A percentile compares a stretch with the other conserved stretches of the same genome.
Conservation (phyloP, 2,797 vertebrate species). For the Sebastes trivittatus region DNA sequence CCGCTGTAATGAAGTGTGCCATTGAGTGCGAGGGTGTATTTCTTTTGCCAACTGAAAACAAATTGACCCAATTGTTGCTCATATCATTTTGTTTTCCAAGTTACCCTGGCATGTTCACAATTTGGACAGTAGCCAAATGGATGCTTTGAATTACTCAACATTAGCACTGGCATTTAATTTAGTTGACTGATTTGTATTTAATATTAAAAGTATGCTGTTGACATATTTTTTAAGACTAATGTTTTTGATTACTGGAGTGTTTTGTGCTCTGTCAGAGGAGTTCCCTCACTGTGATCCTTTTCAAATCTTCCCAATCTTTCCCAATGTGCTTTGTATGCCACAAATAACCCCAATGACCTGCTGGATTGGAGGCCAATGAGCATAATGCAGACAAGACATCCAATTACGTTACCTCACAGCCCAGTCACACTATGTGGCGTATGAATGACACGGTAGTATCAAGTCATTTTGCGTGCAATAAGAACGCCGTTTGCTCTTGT, state of each 20-base stretch:
- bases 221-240: not conserved
- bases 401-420: not conserved
- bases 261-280: not conserved
- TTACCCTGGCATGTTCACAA: constrained; percentile 10
- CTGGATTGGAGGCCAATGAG: not conserved
- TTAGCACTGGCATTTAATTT: not conserved
- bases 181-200: constrained; percentile 4
- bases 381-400: not conserved
- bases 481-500: too few relatives aligned
- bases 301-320: not conserved
- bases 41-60: constrained; percentile 35
- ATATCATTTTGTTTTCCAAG: constrained; percentile 19
- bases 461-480: too few relatives aligned
- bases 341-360: not conserved
- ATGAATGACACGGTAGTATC: too few relatives aligned
- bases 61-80: constrained; percentile 26
- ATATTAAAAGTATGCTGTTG: not conserved
- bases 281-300: not conserved
- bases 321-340: not conserved
- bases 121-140: constrained; percentile 19
- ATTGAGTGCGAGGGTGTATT: not conserved
- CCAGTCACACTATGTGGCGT: too few relatives aligned
- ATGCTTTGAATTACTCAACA: not conserved
- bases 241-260: not conserved
- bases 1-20: constrained; percentile 1